Evolutionary conservation across 2,888 invertebrate species (phyloP).

Genomic region (Galeopsomyia nigrocyanea): DNA sequence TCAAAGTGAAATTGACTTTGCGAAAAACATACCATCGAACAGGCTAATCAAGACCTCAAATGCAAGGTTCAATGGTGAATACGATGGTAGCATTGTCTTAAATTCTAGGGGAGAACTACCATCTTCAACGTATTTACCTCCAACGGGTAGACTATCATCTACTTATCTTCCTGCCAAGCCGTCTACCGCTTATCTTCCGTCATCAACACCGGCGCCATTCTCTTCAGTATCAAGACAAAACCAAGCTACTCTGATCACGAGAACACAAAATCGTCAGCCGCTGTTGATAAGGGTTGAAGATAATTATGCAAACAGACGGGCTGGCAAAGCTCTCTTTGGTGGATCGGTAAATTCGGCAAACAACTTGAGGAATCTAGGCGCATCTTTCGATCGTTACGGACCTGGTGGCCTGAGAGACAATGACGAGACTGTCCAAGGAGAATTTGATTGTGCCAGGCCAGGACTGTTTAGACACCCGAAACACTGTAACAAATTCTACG

Average conservation of each 20-base stretch:
- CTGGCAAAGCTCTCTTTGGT: constrained; percentile 51
- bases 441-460: constrained; percentile 70
- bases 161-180: constrained; percentile 40
- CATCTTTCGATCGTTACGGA: constrained; percentile 74
- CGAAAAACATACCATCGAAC: constrained; percentile 38
- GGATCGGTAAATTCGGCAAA: constrained; percentile 9
- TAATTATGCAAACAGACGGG: constrained; percentile 43
- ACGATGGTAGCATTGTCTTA: constrained; percentile 8
- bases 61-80: neutral
- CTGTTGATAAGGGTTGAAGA: constrained; percentile 45
- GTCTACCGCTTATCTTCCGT: constrained; percentile 31
- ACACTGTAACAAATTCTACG: constrained; percentile 86
- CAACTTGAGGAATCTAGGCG: constrained; percentile 60
- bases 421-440: constrained; percentile 70
- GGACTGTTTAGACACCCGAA: constrained; percentile 78
- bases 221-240: constrained; percentile 16
- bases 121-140: constrained; percentile 43
- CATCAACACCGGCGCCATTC: constrained; percentile 29
- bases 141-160: constrained; percentile 25
- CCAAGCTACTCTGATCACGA: constrained; percentile 49
- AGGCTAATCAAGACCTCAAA: constrained; percentile 29
- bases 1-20: constrained; percentile 30
- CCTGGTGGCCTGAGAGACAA: constrained; percentile 5
- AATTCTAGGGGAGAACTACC: constrained; percentile 31
- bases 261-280: constrained; percentile 42